phyloP scores from a whole-genome alignment of 2,797 vertebrate species.

The Brotogeris chrysoptera region DNA sequence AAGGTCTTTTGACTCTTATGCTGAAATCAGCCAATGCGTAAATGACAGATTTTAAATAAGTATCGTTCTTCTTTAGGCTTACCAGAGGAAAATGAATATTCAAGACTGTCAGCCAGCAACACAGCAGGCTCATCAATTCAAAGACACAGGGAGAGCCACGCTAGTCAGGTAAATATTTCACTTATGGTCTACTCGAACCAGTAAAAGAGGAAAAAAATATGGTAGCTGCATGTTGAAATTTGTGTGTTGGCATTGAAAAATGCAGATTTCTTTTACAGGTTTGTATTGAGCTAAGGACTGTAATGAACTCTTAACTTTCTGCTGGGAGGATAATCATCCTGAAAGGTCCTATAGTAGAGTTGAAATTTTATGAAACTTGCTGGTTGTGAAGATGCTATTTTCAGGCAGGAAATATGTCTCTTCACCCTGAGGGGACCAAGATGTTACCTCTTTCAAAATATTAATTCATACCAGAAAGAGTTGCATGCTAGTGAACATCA shows the following conservation, averaged over 20 bases:
- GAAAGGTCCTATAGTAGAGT: background rate
- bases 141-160: conserved; percentile 89
- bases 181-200: background rate
- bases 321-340: background rate
- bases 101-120: conserved; percentile 78
- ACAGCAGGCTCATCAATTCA: conserved; percentile 77
- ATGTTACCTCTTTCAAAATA: background rate
- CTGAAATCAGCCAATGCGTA: background rate
- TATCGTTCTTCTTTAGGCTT: conserved; percentile 77
- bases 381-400: background rate
- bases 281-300: background rate
- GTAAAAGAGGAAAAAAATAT: background rate
- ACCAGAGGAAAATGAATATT: conserved; percentile 85
- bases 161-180: conserved; percentile 84
- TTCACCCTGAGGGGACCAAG: background rate
- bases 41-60: background rate
- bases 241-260: background rate
- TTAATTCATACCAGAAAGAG: background rate
- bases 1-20: background rate
- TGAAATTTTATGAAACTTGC: background rate
- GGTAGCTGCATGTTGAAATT: background rate
- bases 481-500: background rate
- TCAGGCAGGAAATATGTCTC: background rate
- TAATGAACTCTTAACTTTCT: background rate
- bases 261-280: background rate